Evolutionary conservation across 2,113 vertebrate genomes (phyloP).

Genomic region (Halichoerus grypus): DNA sequence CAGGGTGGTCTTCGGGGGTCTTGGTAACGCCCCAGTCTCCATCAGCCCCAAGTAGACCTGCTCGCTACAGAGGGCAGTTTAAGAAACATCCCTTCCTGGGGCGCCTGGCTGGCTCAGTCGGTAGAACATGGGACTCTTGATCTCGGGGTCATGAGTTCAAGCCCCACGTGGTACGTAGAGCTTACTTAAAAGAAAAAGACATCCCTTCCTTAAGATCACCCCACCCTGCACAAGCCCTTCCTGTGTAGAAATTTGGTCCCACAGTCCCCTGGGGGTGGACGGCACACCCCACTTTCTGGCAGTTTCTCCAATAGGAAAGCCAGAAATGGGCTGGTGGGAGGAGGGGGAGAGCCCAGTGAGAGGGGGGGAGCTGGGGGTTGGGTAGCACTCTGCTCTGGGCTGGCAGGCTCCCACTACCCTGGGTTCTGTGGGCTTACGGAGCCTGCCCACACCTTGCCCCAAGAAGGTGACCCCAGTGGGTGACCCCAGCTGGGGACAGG

Average conservation of each 20-base stretch:
- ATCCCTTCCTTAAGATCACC: background rate
- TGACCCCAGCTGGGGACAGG: background rate
- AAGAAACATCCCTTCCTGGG: background rate
- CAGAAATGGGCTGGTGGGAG: background rate
- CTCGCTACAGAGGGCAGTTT: background rate
- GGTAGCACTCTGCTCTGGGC: background rate
- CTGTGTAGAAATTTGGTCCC: background rate
- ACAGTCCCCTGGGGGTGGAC: background rate
- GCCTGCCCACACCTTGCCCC: background rate
- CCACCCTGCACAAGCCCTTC: background rate
- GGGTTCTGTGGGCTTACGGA: background rate
- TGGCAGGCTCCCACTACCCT: background rate
- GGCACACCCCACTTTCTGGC: background rate
- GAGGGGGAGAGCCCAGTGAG: background rate
- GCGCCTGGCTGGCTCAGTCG: background rate
- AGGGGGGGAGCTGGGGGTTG: background rate
- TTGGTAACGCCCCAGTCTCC: background rate
- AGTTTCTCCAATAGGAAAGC: background rate
- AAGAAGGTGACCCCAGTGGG: too few species aligned
- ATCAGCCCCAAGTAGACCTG: background rate
- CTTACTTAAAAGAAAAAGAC: background rate
- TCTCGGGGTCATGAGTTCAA: background rate
- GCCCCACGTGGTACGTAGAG: background rate
- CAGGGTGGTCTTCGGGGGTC: background rate
- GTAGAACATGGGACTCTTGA: background rate